Evolutionary conservation across 2,113 vertebrate species (phyloP), one percentile per base, ranked within the genome.

Genomic region (Corydoras maculifer): DNA sequence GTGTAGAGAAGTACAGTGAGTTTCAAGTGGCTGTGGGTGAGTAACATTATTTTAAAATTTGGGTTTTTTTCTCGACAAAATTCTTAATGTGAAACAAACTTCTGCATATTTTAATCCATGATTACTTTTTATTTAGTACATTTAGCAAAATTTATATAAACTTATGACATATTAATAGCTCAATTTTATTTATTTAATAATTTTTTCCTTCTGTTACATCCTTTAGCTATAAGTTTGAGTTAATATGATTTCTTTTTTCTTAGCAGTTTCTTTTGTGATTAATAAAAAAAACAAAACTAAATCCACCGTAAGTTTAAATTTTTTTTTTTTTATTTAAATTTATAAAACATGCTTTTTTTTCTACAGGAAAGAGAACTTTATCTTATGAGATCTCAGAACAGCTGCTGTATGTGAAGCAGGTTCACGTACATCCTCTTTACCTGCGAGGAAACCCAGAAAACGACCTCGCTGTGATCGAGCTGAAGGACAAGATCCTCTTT

Each of bases 1-100:
- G 90, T 71, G 82, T 74, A 58, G 58, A 3, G 4, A 88, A 80
- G 65, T 73, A 84, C 77, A 0, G 0, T 0, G n/a, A 57, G 54
- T 88, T 89, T 76, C 80, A 85, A 62, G 88, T 90, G 67, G 75
- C 30, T 3, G 85, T 90, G 0, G 88, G 90, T 91, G 57, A 88
- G 90, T 85, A n/a, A 53, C 2, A 12, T 3, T 3, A 13, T 2
- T 8, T 57, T n/a, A n/a, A 4, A 43, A 8, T 43, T 8, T 35
- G 32, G 32, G 35, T 43, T 43, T 43, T 43, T 25, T 25, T 25
- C 18, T 25, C 18, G 18, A 1, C 18, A 25, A 25, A 25, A 25
- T 25, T 25, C 2, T 25, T 25, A 25, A 25, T 25, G 18, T 25
- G 18, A 25, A 25, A 25, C 18, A 25, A 25, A 25, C 18, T n/a